phyloP scores from a whole-genome alignment of 2,113 vertebrate species.

The Aegotheles bennettii region DNA sequence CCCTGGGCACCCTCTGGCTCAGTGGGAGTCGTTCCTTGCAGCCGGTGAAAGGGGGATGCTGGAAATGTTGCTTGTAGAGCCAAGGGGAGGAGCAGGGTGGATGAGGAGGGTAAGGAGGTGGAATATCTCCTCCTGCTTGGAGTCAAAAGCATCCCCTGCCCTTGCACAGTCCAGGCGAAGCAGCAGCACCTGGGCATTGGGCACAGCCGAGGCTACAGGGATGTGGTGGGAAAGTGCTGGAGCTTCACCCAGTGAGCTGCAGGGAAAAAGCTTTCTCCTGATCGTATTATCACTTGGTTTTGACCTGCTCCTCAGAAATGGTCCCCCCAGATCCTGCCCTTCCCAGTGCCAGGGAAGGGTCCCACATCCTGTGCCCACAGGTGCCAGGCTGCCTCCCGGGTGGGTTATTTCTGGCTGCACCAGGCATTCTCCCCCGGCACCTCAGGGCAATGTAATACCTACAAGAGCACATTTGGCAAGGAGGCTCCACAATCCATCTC shows the following conservation, averaged over 20 bases:
- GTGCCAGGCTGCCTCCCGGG: neutral
- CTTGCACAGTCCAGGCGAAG: accelerated
- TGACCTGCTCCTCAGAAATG: neutral
- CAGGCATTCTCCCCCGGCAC: neutral
- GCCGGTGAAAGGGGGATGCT: neutral
- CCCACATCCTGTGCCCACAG: neutral
- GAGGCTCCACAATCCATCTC: slow-evolving; percentile 12
- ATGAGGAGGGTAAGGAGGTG: neutral
- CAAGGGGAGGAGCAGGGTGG: neutral
- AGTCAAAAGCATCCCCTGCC: neutral
- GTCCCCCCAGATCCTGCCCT: neutral
- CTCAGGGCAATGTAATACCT: neutral
- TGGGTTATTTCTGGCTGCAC: neutral
- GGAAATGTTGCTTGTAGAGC: neutral
- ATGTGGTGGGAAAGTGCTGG: accelerated
- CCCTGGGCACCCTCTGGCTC: accelerated
- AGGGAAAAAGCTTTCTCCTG: neutral
- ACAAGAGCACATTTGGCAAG: slow-evolving; percentile 5
- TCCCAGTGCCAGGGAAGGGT: neutral
- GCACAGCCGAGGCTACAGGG: neutral
- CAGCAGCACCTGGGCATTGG: neutral
- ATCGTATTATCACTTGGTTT: neutral
- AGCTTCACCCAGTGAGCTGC: accelerated
- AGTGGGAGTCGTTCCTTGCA: accelerated
- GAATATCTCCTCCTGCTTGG: neutral